Evolutionary conservation across 1,140 invertebrate species (phyloP).

Genomic region (Adoxophyes honmai): DNA sequence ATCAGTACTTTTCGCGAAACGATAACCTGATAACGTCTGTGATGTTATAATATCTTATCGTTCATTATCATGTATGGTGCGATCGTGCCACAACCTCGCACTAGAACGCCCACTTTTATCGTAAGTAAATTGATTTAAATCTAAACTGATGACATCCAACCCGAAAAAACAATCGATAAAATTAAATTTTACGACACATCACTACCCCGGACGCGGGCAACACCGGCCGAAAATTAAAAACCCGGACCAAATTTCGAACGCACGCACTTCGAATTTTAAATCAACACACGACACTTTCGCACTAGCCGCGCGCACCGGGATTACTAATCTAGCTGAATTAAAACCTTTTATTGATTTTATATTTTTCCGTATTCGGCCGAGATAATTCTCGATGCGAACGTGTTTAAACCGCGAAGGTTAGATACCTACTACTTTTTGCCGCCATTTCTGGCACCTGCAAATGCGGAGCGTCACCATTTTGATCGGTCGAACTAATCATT

Average conservation of each 20-base stretch:
- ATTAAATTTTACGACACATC: background rate
- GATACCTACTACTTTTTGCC: conserved; percentile 22
- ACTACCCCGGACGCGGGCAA: background rate
- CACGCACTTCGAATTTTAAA: background rate
- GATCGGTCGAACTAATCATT: background rate
- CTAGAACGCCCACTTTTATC: too few relatives aligned
- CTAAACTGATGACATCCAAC: too few relatives aligned
- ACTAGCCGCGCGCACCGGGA: background rate
- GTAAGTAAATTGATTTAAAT: too few relatives aligned
- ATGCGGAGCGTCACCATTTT: background rate
- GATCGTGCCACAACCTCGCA: too few relatives aligned
- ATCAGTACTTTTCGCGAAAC: too few relatives aligned
- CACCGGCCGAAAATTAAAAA: conserved; percentile 7
- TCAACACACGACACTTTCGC: conserved; percentile 2
- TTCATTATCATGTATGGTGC: too few relatives aligned
- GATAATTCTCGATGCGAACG: background rate
- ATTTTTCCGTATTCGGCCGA: background rate
- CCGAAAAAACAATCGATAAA: too few relatives aligned
- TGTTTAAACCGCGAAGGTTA: conserved; percentile 17
- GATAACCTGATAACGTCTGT: too few relatives aligned
- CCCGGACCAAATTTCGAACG: conserved; percentile 10
- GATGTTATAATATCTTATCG: too few relatives aligned
- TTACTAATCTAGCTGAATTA: background rate
- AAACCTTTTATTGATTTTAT: background rate
- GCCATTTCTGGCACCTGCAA: conserved; percentile 23